phyloP scores from a whole-genome alignment of 37 sponge, comb jelly and placozoan genomes.

The Hexactinellida sp. region DNA sequence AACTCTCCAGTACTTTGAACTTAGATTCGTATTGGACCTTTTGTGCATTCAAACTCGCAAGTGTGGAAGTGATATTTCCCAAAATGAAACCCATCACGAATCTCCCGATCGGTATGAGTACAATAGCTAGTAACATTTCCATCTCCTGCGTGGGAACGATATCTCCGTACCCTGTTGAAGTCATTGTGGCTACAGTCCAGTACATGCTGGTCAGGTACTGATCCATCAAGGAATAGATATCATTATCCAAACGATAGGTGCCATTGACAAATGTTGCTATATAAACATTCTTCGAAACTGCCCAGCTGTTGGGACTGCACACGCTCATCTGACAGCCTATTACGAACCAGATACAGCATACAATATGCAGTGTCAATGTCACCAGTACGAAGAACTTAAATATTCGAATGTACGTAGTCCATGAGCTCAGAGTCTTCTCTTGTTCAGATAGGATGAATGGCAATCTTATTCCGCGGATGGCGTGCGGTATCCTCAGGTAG shows the following conservation, averaged over 20 bases:
- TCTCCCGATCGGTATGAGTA: slow-evolving; percentile 53
- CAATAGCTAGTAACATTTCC: slow-evolving; percentile 39
- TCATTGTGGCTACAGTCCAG: slow-evolving; percentile 68
- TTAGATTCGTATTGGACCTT: slow-evolving; percentile 49
- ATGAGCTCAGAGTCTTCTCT: slow-evolving; percentile 27
- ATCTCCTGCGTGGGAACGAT: slow-evolving; percentile 19
- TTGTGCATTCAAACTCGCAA: slow-evolving; percentile 45
- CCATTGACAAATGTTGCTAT: not conserved
- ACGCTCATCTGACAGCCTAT: slow-evolving; percentile 36
- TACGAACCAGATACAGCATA: slow-evolving; percentile 62
- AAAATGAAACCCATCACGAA: slow-evolving; percentile 63
- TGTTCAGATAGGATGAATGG: slow-evolving; percentile 33
- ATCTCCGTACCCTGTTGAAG: slow-evolving; percentile 49
- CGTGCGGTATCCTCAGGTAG: slow-evolving; percentile 36
- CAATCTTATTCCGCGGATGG: slow-evolving; percentile 30
- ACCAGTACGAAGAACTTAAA: slow-evolving; percentile 52
- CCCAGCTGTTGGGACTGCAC: slow-evolving; percentile 40
- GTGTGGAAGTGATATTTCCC: slow-evolving; percentile 52
- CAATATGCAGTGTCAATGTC: slow-evolving; percentile 40
- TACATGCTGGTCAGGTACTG: slow-evolving; percentile 58
- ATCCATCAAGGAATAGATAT: slow-evolving; percentile 12
- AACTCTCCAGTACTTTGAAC: slow-evolving; percentile 35
- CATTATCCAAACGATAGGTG: not conserved
- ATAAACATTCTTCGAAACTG: slow-evolving; percentile 13
- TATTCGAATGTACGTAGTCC: slow-evolving; percentile 36